Evolutionary conservation across 2,113 vertebrate species (phyloP).

Genomic region (Centropristis striata): DNA sequence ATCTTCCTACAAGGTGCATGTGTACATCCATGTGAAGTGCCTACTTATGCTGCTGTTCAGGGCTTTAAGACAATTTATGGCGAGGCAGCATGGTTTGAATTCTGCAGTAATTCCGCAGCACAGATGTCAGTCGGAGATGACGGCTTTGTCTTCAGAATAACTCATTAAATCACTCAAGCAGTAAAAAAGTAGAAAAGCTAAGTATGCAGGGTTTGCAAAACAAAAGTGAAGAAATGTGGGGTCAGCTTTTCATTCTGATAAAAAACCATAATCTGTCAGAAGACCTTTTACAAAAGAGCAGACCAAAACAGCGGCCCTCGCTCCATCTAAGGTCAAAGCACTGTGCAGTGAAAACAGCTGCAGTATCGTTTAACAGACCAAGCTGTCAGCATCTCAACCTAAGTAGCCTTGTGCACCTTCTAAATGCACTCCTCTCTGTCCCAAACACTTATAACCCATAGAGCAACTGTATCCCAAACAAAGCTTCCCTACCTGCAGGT

Average conservation of each 20-base stretch:
- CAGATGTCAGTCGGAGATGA: constrained; percentile 33
- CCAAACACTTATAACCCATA: constrained; percentile 1
- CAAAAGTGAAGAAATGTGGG: background rate
- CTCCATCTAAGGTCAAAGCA: background rate
- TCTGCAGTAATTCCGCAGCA: constrained; percentile 30
- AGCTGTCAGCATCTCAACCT: constrained; percentile 8
- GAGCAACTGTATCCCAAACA: constrained; percentile 13
- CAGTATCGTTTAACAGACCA: constrained; percentile 28
- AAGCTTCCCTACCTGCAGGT: constrained; percentile 63
- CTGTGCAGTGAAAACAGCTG: constrained; percentile 12
- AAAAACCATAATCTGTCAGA: background rate
- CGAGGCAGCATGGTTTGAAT: constrained; percentile 28
- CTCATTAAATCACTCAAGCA: constrained; percentile 8
- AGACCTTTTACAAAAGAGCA: background rate
- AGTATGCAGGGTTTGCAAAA: constrained; percentile 4
- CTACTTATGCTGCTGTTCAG: constrained; percentile 28
- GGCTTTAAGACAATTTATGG: constrained; percentile 15
- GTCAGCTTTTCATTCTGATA: background rate
- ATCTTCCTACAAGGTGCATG: constrained; percentile 30
- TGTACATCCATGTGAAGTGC: constrained; percentile 20
- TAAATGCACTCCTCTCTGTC: constrained; percentile 25
- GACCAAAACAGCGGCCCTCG: background rate
- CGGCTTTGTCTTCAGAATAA: constrained; percentile 9
- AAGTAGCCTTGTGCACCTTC: constrained; percentile 9
- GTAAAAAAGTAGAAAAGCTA: background rate